Evolutionary conservation across 2,113 vertebrate genomes (phyloP).

Genomic region (Halcyon malimbica): DNA sequence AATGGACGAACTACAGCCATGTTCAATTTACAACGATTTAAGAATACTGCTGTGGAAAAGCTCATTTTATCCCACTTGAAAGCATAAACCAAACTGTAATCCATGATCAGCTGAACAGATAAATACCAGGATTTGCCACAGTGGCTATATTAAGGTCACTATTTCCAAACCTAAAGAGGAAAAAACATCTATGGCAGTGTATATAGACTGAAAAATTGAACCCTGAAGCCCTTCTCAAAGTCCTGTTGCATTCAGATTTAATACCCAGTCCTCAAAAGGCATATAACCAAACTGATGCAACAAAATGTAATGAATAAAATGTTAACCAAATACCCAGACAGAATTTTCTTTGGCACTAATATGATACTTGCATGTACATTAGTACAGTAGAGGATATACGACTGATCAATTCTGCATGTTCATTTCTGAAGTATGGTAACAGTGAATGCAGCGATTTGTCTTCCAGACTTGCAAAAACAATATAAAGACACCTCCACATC

Average conservation of each 20-base stretch:
- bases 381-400: not conserved
- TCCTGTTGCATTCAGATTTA: not conserved
- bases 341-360: not conserved
- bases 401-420: not conserved
- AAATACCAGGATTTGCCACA: not conserved
- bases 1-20: not conserved
- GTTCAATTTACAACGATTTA: not conserved
- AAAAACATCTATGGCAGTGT: not conserved
- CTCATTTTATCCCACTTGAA: not conserved
- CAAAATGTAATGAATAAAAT: not conserved
- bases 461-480: not conserved
- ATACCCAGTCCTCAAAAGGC: not conserved
- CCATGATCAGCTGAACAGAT: not conserved
- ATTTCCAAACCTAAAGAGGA: not conserved
- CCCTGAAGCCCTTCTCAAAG: not conserved
- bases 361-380: not conserved
- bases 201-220: not conserved
- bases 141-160: not conserved
- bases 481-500: not conserved
- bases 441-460: not conserved
- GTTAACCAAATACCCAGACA: not conserved
- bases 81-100: not conserved
- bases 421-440: not conserved
- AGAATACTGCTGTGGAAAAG: not conserved
- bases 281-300: not conserved